Evolutionary conservation across 2,113 vertebrate species (phyloP).

Genomic region (Tursiops truncatus): DNA sequence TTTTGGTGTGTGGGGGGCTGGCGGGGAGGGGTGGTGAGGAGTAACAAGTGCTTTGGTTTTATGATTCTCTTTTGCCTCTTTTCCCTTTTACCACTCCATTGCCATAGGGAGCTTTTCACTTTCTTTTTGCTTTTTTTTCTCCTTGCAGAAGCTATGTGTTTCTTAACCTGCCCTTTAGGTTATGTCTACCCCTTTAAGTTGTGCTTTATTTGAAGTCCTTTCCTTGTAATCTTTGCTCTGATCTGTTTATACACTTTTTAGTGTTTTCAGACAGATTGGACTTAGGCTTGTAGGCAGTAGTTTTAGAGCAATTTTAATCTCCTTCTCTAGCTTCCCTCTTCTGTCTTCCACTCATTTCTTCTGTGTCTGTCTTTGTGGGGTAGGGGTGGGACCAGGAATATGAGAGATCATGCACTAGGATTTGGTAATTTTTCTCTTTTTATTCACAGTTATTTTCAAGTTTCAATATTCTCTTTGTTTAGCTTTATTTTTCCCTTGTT

Average conservation of each 20-base stretch:
- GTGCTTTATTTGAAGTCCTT: neutral
- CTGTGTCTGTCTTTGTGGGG: neutral
- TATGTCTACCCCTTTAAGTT: neutral
- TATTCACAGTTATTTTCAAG: neutral
- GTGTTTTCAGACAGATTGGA: neutral
- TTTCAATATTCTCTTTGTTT: neutral
- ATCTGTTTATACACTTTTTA: neutral
- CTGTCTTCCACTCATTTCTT: neutral
- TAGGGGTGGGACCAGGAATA: neutral
- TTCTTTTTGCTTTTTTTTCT: neutral
- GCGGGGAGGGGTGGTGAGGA: neutral
- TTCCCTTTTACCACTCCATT: neutral
- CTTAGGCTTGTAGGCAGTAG: neutral
- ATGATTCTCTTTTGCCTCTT: slow-evolving; percentile 30
- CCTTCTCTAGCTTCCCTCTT: neutral
- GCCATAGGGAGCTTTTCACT: neutral
- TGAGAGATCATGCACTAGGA: neutral
- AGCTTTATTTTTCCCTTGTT: neutral
- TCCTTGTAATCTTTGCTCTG: neutral
- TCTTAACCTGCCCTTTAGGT: neutral
- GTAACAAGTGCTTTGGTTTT: neutral
- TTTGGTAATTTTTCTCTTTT: neutral
- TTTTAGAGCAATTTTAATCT: neutral
- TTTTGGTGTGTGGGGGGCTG: neutral
- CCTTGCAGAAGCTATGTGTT: neutral